Conservation (phyloP, 2,113 vertebrate genomes). For the Rhinogobius similis region DNA sequence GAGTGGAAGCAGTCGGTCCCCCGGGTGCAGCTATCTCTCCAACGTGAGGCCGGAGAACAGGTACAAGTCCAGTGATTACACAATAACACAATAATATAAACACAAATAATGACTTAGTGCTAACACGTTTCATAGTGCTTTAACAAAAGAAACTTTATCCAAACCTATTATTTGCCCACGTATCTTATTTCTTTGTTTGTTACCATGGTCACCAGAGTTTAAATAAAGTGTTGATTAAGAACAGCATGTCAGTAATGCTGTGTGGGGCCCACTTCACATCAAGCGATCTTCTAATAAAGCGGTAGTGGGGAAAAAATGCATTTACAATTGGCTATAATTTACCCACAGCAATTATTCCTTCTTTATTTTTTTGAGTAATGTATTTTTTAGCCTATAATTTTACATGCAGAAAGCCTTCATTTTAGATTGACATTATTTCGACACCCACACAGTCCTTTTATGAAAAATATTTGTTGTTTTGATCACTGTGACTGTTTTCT, state of each 20-base stretch:
- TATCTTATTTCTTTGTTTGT: constrained; percentile 48
- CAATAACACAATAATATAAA: background rate
- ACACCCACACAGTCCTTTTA: background rate
- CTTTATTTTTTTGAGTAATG: background rate
- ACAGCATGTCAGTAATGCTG: constrained; percentile 49
- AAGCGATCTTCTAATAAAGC: constrained; percentile 16
- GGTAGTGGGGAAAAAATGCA: background rate
- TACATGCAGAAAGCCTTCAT: background rate
- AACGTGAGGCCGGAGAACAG: constrained; percentile 87
- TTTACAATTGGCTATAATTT: constrained; percentile 1
- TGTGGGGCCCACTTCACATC: constrained; percentile 29
- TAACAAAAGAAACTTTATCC: too few species aligned
- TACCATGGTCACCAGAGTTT: constrained; percentile 49
- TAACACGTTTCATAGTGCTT: too few species aligned
- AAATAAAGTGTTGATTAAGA: constrained; percentile 58
- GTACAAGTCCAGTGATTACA: constrained; percentile 64
- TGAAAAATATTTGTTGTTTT: background rate
- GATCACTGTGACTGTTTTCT: background rate
- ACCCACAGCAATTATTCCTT: background rate
- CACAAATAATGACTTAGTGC: too few species aligned
- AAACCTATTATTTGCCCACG: background rate
- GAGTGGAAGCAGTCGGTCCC: constrained; percentile 62
- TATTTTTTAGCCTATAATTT: background rate
- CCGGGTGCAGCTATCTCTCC: constrained; percentile 84
- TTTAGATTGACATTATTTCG: background rate